Evolutionary conservation across 2,888 invertebrate genomes (phyloP), one percentile per base, ranked within the genome.

Genomic region (Galerucella nymphaeae): DNA sequence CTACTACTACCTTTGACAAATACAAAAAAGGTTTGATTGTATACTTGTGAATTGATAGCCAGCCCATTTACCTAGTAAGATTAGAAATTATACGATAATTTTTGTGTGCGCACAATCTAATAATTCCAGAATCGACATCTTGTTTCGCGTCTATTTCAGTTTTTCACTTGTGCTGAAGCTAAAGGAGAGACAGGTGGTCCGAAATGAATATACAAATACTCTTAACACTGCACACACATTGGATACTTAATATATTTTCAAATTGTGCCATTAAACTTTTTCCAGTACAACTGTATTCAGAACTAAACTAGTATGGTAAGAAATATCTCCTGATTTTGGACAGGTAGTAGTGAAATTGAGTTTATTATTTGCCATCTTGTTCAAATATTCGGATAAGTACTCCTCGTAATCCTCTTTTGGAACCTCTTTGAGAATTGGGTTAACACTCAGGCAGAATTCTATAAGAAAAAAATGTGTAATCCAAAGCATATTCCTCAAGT

Each of bases 371-470:
- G 38, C 20, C 70, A 73, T 70, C 63, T 41, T 63, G 13, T 63
- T 57, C 18, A 67, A 11, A 58, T 59, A 73, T 6, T 63, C 20
- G 14, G 30, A 13, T 53, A 70, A 64, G 57, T 73, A 73, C 41
- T 73, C 73, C 8, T 70, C 70, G 20, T 13, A 58, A 20, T 73
- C 70, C 42, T 70, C 63, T 57, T 66, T 50, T 13, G 70, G 18
- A 45, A 73, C 30, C 45, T 70, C 53, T 4, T 57, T 57, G 9
- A 70, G 55, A 41, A 73, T 48, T 13, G 73, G 73, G 53, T 73
- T 70, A 8, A 67, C 14, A 64, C 66, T 67, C 11, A 58, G 16
- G 41, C 62, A 70, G 9, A 73, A 63, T 30, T 62, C 73, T 73
- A 67, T n/a, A 68, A 68, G 50, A 16, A 53, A n/a, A 16, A n/a